These are phyloP conservation scores for Setipinna tenuifilis DNA, from an alignment of 2,797 vertebrate species.

Conservation along the genomic window DNA sequence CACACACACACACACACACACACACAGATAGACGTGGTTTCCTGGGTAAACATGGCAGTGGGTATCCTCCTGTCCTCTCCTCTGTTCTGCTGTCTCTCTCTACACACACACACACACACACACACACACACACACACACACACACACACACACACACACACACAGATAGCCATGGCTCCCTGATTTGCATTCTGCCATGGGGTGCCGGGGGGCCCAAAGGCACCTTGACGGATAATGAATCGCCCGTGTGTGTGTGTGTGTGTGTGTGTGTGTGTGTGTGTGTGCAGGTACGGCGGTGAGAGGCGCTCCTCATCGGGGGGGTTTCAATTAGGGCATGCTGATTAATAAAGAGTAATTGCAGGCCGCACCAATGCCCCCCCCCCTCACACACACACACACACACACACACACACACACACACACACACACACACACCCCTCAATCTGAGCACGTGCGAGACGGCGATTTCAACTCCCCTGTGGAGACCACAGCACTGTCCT, in stretches of 20 bases:
- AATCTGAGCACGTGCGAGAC: constrained; percentile 57
- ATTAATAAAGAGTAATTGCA: constrained; percentile 83
- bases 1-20: no score
- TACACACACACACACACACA: not conserved
- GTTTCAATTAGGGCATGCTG: constrained; percentile 84
- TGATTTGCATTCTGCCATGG: constrained; percentile 51
- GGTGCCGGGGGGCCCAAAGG: constrained; percentile 72
- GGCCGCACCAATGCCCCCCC: constrained; percentile 54
- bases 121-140: not conserved
- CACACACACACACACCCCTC: no score
- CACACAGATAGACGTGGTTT: no score
- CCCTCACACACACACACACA: no score
- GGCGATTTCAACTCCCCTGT: constrained; percentile 36
- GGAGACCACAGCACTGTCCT: constrained; percentile 32
- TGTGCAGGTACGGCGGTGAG: constrained; percentile 75
- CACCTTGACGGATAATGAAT: constrained; percentile 85
- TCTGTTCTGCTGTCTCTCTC: not conserved
- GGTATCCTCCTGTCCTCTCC: not conserved
- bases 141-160: not conserved
- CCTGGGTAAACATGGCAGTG: not conserved
- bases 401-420: no score
- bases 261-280: no score
- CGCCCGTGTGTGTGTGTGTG: no score
- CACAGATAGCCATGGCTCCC: not conserved
- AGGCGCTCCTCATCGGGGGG: constrained; percentile 66